phyloP scores from a whole-genome alignment of 2,113 vertebrate genomes.

The Phoxinus phoxinus region DNA sequence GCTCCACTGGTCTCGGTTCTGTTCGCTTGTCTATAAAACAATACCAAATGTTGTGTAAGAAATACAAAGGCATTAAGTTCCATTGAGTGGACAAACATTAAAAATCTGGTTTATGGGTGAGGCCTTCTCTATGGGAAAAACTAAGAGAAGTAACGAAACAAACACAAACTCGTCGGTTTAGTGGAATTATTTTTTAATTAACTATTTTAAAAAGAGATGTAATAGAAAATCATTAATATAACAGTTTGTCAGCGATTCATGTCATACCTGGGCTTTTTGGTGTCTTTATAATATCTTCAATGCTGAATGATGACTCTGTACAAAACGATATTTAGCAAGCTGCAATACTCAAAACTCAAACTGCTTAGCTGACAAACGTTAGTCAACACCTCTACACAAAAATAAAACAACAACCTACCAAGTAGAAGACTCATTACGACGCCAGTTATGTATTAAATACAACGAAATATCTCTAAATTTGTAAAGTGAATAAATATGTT shows the following conservation, averaged over 20 bases:
- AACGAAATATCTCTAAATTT: background rate
- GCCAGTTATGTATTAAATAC: background rate
- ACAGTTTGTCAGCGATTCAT: background rate
- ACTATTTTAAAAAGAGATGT: background rate
- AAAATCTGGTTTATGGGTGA: background rate
- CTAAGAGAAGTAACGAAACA: background rate
- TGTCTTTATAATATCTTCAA: conserved; percentile 45
- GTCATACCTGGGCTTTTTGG: conserved; percentile 37
- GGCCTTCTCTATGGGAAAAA: background rate
- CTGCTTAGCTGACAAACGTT: background rate
- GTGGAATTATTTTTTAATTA: background rate
- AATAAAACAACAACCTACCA: conserved; percentile 38
- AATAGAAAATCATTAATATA: background rate
- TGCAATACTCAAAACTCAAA: background rate
- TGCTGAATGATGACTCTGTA: conserved; percentile 47
- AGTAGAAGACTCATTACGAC: conserved; percentile 31
- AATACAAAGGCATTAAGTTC: background rate
- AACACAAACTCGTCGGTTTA: background rate
- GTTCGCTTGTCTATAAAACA: conserved; percentile 23
- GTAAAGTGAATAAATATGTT: background rate
- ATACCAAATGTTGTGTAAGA: background rate
- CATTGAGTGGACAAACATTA: background rate
- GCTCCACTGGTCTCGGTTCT: conserved; percentile 47
- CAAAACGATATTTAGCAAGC: conserved; percentile 1
- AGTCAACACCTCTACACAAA: background rate